Percentiles rank a stretch among this genome's conserved stretches.
Evolutionary conservation across 2,888 invertebrate genomes (phyloP).

Genomic region (Eupithecia insigniata): DNA sequence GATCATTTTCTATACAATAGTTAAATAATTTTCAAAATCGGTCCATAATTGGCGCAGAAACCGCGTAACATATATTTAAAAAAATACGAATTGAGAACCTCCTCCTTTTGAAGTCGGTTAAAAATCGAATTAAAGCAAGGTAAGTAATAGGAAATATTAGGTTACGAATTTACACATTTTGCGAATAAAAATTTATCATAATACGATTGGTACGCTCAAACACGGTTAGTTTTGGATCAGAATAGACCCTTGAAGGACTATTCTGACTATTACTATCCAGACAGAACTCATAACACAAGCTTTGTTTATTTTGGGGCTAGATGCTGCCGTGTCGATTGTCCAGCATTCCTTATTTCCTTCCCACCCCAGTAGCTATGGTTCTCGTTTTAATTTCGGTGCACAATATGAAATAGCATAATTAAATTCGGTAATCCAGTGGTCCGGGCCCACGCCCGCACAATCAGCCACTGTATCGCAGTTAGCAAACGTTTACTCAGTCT

Average conservation of each 20-base stretch:
- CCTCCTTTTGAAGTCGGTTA: too few species aligned
- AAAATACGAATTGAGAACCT: too few species aligned
- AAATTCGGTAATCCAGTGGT: background rate
- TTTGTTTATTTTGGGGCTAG: background rate
- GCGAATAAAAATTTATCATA: background rate
- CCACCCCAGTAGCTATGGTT: background rate
- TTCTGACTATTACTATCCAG: too few species aligned
- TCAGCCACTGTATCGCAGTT: conserved; percentile 30
- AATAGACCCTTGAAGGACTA: background rate
- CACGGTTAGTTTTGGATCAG: background rate
- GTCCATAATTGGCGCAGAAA: too few species aligned
- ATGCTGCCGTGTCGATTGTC: background rate
- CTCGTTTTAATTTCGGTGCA: background rate
- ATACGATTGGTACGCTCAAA: background rate
- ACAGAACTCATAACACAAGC: too few species aligned
- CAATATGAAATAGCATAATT: background rate
- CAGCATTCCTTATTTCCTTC: background rate
- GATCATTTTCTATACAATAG: too few species aligned
- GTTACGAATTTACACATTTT: background rate
- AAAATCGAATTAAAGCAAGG: background rate
- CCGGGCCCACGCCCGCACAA: conserved; percentile 10
- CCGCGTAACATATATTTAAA: too few species aligned
- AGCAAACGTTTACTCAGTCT: conserved; percentile 59
- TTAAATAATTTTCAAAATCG: too few species aligned
- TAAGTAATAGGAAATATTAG: too few species aligned